phyloP scores from a whole-genome alignment of 2,888 invertebrate genomes.

The Stratiomys singularior region DNA sequence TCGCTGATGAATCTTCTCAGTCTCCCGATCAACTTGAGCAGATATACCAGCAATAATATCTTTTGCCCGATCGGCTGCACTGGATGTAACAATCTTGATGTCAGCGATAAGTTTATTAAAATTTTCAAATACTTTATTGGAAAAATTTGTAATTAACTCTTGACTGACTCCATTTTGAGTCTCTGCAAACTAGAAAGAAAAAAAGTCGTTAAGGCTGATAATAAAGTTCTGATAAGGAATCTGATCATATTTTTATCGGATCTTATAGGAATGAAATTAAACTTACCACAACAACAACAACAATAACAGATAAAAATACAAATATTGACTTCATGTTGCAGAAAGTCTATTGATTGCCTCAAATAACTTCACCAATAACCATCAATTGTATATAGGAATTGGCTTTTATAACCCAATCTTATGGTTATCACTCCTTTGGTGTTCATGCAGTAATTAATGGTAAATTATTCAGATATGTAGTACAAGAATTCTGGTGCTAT shows the following conservation, averaged over 20 bases:
- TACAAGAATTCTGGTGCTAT: too few relatives aligned
- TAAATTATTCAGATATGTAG: too few relatives aligned
- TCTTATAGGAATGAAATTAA: background rate
- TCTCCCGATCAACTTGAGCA: background rate
- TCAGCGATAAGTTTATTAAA: background rate
- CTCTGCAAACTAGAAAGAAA: background rate
- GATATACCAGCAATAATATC: constrained; percentile 1
- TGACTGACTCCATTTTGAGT: background rate
- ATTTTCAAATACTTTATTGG: background rate
- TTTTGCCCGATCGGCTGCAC: background rate
- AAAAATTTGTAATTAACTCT: background rate
- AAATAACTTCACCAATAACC: too few relatives aligned
- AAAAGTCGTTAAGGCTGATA: background rate
- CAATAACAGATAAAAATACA: background rate
- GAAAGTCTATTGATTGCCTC: too few relatives aligned
- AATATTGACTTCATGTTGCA: background rate
- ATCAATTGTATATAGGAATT: too few relatives aligned
- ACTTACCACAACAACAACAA: background rate
- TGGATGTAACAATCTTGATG: background rate
- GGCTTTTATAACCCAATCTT: too few relatives aligned
- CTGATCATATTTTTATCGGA: background rate
- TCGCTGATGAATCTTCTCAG: background rate
- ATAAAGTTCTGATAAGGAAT: background rate
- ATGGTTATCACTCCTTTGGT: too few relatives aligned
- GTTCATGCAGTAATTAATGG: too few relatives aligned